A percentile compares a stretch with the other conserved stretches of the same genome.
phyloP scores from a whole-genome alignment of 2,888 invertebrate species.

The Stenotaenia linearis region DNA sequence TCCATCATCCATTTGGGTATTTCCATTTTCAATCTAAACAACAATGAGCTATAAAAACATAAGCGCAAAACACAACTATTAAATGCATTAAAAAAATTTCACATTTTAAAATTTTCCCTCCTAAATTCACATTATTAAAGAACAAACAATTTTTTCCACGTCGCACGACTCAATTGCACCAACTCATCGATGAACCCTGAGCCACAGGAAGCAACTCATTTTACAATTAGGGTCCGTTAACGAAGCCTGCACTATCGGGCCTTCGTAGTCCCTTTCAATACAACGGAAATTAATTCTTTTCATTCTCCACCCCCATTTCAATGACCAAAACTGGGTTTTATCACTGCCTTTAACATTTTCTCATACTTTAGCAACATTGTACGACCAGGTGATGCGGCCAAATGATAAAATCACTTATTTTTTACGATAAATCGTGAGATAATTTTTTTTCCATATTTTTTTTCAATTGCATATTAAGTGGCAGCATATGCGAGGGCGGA shows the following conservation, averaged over 20 bases:
- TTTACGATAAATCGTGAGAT: not conserved
- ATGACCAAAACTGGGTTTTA: not conserved
- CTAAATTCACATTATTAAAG: not conserved
- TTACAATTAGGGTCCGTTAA: not conserved
- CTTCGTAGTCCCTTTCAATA: not conserved
- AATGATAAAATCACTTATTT: not conserved
- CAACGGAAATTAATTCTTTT: not conserved
- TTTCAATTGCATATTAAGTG: not conserved
- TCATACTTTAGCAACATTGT: not conserved
- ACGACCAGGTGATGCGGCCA: not conserved
- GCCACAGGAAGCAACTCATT: not conserved
- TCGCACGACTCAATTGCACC: not conserved
- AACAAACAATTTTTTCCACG: not conserved
- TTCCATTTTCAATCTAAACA: not conserved
- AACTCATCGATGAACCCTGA: not conserved
- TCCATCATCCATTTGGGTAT: too few species aligned
- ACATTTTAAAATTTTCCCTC: not conserved
- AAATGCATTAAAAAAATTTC: not conserved
- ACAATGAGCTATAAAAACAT: not conserved
- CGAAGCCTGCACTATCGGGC: not conserved
- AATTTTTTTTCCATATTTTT: not conserved
- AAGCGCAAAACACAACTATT: not conserved
- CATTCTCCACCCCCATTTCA: not conserved
- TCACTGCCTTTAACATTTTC: not conserved
- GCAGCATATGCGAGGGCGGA: not conserved